Evolutionary conservation across 2,797 vertebrate species (phyloP), one percentile per base, ranked within the genome.

Genomic region (Microcaecilia unicolor): DNA sequence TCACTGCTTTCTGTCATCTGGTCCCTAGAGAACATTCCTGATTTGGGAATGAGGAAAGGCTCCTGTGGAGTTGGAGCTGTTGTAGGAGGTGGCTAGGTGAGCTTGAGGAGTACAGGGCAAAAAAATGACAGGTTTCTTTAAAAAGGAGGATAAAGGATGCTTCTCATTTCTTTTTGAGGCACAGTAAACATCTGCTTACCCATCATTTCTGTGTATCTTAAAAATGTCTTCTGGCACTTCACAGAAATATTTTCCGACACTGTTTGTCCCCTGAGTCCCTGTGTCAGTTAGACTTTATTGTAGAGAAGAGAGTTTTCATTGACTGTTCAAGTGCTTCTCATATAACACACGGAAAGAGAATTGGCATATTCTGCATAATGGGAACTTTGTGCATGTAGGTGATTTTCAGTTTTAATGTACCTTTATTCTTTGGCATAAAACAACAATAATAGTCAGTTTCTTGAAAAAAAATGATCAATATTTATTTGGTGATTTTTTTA

Each of bases 1-100:
- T 51, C 44, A 34, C 28, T 47, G 35, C 37, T 48, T 58, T 63
- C 41, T 78, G 58, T 80, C 65, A 70, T 59, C 49, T 22, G 44
- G n/a, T 71, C 64, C 70, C 49, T 49, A 31, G 44, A 61, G 17
- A 72, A 47, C 55, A 41, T 48, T 42, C 10, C 5, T 28, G 34
- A 15, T 3, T 18, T 55, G 20, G 23, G 36, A 28, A 22, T 28
- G 12, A 41, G 33, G n/a, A 16, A 18, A 23, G 18, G 5, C 18
- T 14, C 32, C 33, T 43, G 28, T 8, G 55, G 26, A 30, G 25
- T 34, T 46, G 12, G 11, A 59, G 29, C 49, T 59, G 47, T 35
- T 51, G 41, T 50, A 22, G 51, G 27, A 60, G 28, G 49, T 48
- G 34, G 25, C 31, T 33, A 54, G 43, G 29, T 66, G 44, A 70